These are phyloP conservation scores for Dilophus febrilis DNA, from an alignment of 2,888 invertebrate species.

Conservation along the genomic window DNA sequence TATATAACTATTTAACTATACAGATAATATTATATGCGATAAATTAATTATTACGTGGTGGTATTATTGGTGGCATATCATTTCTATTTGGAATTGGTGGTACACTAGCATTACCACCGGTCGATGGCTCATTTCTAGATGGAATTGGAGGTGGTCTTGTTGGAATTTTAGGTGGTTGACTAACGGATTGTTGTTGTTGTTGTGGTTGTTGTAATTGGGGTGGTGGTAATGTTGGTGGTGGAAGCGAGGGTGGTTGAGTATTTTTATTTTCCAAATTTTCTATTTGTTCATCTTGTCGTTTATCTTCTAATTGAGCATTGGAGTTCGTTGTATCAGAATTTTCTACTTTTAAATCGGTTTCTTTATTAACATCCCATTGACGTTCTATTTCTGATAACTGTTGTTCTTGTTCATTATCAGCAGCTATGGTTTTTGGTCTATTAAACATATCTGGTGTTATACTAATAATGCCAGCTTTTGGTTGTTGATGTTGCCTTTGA, in stretches of 20 bases:
- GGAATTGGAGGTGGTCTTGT: slow-evolving; percentile 42
- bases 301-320: not conserved
- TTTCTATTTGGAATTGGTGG: slow-evolving; percentile 29
- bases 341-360: not conserved
- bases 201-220: slow-evolving; percentile 40
- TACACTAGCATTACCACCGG: slow-evolving; percentile 16
- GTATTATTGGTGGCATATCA: slow-evolving; percentile 27
- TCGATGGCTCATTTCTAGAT: slow-evolving; percentile 20
- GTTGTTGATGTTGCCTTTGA: too few relatives aligned
- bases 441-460: slow-evolving; percentile 25
- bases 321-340: slow-evolving; percentile 17
- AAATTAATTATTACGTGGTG: slow-evolving; percentile 14
- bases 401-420: not conserved
- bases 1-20: too few relatives aligned
- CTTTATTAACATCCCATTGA: slow-evolving; percentile 2
- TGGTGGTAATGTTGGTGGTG: slow-evolving; percentile 43
- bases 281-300: not conserved
- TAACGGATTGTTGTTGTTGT: slow-evolving; percentile 30
- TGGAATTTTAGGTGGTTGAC: slow-evolving; percentile 43
- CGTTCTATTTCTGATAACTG: not conserved
- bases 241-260: slow-evolving; percentile 36
- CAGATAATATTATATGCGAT: too few relatives aligned
- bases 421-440: slow-evolving; percentile 16
- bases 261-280: not conserved
- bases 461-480: slow-evolving; percentile 38